phyloP scores from a whole-genome alignment of 2,113 vertebrate species.

The human (Homo sapiens) region DNA sequence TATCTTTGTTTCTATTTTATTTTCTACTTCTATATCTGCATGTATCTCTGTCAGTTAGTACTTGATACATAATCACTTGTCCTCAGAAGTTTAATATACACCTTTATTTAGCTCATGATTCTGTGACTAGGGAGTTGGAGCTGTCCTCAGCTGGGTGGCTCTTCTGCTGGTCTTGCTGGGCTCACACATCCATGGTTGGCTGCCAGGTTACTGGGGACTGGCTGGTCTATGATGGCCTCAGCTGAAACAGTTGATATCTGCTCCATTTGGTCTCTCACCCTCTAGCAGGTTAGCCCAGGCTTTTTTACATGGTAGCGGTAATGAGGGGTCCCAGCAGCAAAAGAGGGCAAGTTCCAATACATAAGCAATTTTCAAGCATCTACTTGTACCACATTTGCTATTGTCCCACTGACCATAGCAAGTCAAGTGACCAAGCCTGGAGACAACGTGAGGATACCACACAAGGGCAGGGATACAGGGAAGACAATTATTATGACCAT shows the following conservation, averaged over 20 bases:
- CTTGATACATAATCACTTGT: not conserved
- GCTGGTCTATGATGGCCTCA: not conserved
- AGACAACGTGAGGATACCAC: not conserved
- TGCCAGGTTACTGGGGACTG: not conserved
- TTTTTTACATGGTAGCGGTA: not conserved
- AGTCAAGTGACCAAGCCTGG: not conserved
- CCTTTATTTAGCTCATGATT: not conserved
- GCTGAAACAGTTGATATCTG: not conserved
- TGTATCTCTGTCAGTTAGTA: not conserved
- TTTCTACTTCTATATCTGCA: not conserved
- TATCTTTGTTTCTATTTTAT: not conserved
- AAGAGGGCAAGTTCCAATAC: not conserved
- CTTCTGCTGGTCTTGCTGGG: not conserved
- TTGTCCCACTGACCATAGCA: not conserved
- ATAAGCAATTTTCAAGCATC: not conserved
- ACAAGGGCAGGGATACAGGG: not conserved
- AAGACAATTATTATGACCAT: not conserved
- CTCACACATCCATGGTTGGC: no score
- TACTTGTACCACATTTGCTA: not conserved
- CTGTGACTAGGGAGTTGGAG: not conserved
- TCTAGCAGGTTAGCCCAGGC: not conserved
- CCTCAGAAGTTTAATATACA: not conserved
- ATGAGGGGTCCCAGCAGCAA: not conserved
- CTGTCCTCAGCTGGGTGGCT: not conserved
- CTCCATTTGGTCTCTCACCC: not conserved